Conservation (phyloP, 2,113 vertebrate genomes). For the Theristicus caerulescens region DNA sequence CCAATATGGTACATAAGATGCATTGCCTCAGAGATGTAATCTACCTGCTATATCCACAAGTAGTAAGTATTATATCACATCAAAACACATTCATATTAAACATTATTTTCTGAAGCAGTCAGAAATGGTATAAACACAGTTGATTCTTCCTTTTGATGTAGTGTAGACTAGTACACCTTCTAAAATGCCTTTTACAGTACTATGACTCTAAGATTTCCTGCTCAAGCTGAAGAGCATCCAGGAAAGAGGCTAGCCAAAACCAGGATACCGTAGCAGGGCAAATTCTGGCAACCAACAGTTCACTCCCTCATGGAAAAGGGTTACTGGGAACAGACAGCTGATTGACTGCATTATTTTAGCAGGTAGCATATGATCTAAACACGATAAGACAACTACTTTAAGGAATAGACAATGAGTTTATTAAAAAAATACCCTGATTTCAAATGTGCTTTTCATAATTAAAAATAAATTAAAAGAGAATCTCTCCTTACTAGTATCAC, state of each 20-base stretch:
- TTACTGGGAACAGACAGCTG: background rate
- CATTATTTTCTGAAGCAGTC: background rate
- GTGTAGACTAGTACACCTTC: background rate
- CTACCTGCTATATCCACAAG: background rate
- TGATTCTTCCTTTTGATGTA: background rate
- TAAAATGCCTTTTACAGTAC: background rate
- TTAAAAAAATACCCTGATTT: background rate
- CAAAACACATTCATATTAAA: background rate
- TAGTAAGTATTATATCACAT: background rate
- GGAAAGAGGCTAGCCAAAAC: background rate
- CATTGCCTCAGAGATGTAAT: background rate
- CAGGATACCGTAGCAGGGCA: background rate
- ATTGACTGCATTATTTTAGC: background rate
- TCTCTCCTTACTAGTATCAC: background rate
- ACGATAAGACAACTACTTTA: background rate
- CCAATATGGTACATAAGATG: accelerated
- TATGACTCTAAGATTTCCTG: background rate
- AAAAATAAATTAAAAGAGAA: background rate
- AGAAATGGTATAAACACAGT: background rate
- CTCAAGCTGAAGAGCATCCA: background rate
- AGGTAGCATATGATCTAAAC: background rate
- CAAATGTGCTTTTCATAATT: background rate
- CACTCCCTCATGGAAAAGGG: background rate
- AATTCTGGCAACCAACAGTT: background rate
- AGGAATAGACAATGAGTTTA: background rate